These are phyloP conservation scores for Ceriagrion tenellum DNA, from an alignment of 2,888 invertebrate genomes.

Conservation along the genomic window DNA sequence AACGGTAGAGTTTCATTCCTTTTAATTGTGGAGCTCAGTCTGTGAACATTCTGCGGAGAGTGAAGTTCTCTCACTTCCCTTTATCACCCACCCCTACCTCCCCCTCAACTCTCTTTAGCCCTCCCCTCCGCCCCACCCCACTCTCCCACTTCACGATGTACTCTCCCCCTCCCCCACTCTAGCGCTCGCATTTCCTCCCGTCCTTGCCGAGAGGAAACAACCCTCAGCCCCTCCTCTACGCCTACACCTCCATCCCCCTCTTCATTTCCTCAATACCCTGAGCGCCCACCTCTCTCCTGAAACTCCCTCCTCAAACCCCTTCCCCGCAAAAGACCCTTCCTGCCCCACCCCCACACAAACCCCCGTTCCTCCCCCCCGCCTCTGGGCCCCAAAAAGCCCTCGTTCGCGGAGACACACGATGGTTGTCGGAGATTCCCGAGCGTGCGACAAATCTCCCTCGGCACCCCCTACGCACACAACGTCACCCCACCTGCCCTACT, in stretches of 20 bases:
- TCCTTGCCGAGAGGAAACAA: conserved; percentile 39
- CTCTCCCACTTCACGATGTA: too few relatives aligned
- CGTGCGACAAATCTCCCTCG: background rate
- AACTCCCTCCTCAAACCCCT: background rate
- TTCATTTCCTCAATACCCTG: background rate
- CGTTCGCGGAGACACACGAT: conserved; percentile 8
- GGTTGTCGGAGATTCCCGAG: conserved; percentile 27
- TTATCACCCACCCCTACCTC: background rate
- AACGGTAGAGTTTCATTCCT: conserved; percentile 19
- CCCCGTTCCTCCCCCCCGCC: background rate
- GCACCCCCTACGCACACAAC: background rate
- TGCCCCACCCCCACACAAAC: background rate
- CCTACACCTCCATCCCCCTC: background rate
- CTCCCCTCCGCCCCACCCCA: background rate
- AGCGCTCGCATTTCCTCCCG: background rate
- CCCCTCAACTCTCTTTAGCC: background rate
- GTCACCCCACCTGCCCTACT: background rate
- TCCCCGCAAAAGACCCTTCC: background rate
- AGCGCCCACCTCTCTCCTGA: background rate
- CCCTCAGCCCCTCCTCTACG: background rate
- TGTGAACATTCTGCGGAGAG: conserved; percentile 34
- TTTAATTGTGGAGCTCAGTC: conserved; percentile 40
- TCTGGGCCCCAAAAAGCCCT: background rate
- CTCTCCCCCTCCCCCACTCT: too few relatives aligned
- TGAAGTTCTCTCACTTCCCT: conserved; percentile 46